Conservation (phyloP, 2,797 vertebrate genomes). For the Xiphophorus birchmanni region DNA sequence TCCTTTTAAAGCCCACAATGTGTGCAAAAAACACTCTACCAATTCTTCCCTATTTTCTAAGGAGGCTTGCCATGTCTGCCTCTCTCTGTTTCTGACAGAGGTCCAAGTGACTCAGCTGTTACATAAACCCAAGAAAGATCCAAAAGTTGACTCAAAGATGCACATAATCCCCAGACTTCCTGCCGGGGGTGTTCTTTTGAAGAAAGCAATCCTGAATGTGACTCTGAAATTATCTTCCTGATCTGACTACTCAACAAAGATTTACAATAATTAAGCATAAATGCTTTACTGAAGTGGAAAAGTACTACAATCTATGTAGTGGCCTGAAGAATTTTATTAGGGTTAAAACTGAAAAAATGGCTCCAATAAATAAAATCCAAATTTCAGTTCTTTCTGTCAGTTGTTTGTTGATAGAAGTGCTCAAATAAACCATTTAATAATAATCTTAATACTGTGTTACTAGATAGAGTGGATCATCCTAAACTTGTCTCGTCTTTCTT, state of each 20-base stretch:
- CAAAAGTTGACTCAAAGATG: slow-evolving; percentile 69
- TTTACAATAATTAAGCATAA: slow-evolving; percentile 6
- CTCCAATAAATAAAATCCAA: neutral
- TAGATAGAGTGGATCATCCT: neutral
- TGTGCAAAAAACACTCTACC: slow-evolving; percentile 15
- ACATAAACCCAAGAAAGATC: slow-evolving; percentile 69
- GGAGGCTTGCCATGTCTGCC: slow-evolving; percentile 50
- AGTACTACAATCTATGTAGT: slow-evolving; percentile 8
- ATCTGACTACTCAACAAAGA: slow-evolving; percentile 22
- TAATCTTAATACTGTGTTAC: neutral
- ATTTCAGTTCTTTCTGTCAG: neutral
- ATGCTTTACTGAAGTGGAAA: slow-evolving; percentile 22
- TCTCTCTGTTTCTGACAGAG: slow-evolving; percentile 63
- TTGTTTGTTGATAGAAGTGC: neutral
- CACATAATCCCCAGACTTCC: slow-evolving; percentile 71
- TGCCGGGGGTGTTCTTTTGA: slow-evolving; percentile 42
- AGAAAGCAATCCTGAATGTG: slow-evolving; percentile 35
- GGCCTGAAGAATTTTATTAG: slow-evolving; percentile 14
- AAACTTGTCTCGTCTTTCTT: neutral
- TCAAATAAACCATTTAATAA: neutral
- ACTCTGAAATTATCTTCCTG: slow-evolving; percentile 18
- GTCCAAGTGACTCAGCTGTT: slow-evolving; percentile 79
- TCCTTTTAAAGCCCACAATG: slow-evolving; percentile 18
- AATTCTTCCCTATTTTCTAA: slow-evolving; percentile 36
- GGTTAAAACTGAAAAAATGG: neutral